Base-by-base conservation (phyloP, 2,888 invertebrate genomes). In the Campaea margaritaria region DNA sequence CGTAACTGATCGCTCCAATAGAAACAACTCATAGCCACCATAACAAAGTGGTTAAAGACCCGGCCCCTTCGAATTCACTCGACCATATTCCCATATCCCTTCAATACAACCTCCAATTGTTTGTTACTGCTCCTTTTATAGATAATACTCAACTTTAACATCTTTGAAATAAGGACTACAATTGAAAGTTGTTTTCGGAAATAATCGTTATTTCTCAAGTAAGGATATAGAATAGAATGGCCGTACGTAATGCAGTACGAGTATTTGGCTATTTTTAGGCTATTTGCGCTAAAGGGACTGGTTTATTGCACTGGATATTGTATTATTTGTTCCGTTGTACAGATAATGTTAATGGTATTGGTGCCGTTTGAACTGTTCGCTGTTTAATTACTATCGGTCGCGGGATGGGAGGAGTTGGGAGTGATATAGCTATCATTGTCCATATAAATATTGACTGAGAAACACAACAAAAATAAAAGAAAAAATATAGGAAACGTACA, bases 21-120 rank as follows among this genome's bases (percentile, higher is more conserved):
- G 42, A 16, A 50, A 39, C 45, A 11, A 57, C 45, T 45, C 44
- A 50, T 56, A 31, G 14, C 36, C 48, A 41, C 49, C 15, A 49
- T 43, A 31, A 50, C 56, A 50, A 50, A 57, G 44, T 31, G 31
- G 31, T 31, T 13, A 15, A 57, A 45, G 31, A 38, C n/a, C 56
- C 8, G 16, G 27, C 31, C 56, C 49, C 38, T 56, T 49, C 11
- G 4, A 55, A 27, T 14, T 41, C 55, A 41, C 42, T 50, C 39
- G 42, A 50, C 45, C 55, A 45, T 39, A 49, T 50, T 31, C 36
- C 49, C 16, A 50, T 44, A 57, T 27, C 14, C 49, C 49, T 49
- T 56, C 56, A 48, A 45, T 44, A 28, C 38, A 14, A 21, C 34
- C 41, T 49, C 56, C 49, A 56, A 49, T 55, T 43, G 38, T 38